A percentile compares a stretch with the other conserved stretches of the same genome.
Conservation (phyloP, 1,140 invertebrate genomes). For the Hycleus cichorii region DNA sequence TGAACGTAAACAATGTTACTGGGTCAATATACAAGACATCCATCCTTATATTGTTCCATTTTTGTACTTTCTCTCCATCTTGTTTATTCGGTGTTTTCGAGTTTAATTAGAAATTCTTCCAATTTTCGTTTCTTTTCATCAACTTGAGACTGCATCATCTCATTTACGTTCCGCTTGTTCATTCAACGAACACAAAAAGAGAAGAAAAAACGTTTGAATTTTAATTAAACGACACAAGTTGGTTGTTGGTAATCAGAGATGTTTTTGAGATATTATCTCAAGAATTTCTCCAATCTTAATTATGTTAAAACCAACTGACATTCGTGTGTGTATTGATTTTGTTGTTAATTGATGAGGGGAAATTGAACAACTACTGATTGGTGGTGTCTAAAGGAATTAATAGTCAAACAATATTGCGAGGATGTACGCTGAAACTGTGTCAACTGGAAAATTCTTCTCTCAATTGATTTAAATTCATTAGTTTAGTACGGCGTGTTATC, state of each 20-base stretch:
- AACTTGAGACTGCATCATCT: background rate
- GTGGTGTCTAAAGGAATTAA: background rate
- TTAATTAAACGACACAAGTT: background rate
- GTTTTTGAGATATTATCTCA: conserved; percentile 1
- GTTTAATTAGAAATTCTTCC: conserved; percentile 4
- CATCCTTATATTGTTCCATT: background rate
- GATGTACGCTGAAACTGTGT: too few species aligned
- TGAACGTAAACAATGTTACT: conserved; percentile 12
- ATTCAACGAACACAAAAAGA: too few species aligned
- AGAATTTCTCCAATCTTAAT: background rate
- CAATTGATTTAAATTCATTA: too few species aligned
- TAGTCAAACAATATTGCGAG: background rate
- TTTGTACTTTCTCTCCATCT: background rate
- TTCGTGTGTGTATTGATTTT: too few species aligned
- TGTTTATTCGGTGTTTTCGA: background rate
- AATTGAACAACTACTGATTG: too few species aligned
- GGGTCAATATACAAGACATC: conserved; percentile 1
- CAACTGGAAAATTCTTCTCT: too few species aligned
- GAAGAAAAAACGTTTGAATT: too few species aligned
- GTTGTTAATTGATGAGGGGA: too few species aligned
- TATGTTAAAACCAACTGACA: too few species aligned
- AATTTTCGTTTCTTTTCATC: background rate
- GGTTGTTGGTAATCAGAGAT: conserved; percentile 2
- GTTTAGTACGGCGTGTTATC: too few species aligned
- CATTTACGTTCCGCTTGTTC: background rate